Evolutionary conservation across 1,140 invertebrate species (phyloP).

Genomic region (Parasteatoda tepidariorum): DNA sequence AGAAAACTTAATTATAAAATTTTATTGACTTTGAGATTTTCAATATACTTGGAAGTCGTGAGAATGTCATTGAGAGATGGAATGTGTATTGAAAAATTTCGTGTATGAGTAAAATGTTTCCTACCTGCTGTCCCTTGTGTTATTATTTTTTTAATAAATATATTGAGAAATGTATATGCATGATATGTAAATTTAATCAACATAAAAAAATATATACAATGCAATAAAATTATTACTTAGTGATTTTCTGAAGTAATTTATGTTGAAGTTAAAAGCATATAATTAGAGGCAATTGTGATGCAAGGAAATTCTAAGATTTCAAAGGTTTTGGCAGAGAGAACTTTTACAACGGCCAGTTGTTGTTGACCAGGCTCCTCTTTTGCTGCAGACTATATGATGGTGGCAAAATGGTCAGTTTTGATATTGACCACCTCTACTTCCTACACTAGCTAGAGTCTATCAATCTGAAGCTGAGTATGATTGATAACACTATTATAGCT

Average conservation of each 20-base stretch:
- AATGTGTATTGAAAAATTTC: constrained; percentile 52
- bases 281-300: too few species aligned
- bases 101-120: constrained; percentile 61
- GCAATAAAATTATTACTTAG: background rate
- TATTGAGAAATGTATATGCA: constrained; percentile 38
- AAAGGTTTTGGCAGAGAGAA: too few species aligned
- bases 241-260: background rate
- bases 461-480: too few species aligned
- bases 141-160: constrained; percentile 49
- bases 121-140: constrained; percentile 53
- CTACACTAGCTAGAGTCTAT: too few species aligned
- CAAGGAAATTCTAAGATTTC: too few species aligned
- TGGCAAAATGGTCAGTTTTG: too few species aligned
- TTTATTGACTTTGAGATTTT: constrained; percentile 40
- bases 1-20: constrained; percentile 39
- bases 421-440: too few species aligned
- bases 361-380: too few species aligned
- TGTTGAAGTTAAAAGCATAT: background rate
- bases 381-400: too few species aligned
- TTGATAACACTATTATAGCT: too few species aligned
- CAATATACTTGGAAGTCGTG: constrained; percentile 14
- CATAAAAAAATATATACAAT: background rate
- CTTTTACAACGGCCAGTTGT: too few species aligned
- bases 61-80: constrained; percentile 50
- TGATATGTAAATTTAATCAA: background rate